Base-by-base conservation (phyloP, 1,140 invertebrate species). In the Steinernema feltiae region DNA sequence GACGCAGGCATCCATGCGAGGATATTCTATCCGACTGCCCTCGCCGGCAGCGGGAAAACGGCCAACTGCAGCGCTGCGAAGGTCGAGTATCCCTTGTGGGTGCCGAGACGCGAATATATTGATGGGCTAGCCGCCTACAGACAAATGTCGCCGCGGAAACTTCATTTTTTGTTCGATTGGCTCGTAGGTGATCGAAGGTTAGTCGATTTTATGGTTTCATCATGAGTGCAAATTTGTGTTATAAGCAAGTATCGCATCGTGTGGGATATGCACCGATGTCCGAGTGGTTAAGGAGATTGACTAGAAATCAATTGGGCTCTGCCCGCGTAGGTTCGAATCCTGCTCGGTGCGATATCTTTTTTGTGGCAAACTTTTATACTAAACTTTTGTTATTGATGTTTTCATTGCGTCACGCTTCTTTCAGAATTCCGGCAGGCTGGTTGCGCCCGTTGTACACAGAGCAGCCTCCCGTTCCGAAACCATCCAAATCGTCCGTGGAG, bases 61-160 rank as follows among this genome's bases (percentile, higher is more conserved):
- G 24, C 32, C 3, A 0, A n/a, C 21, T 24, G 30, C 1, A 1
- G 24, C 17, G n/a, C n/a, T n/a, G n/a, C 32, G 30, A 35, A 72
- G 15, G 70, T 85, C 48, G 86, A 87, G 82, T 91, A 89, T 89
- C 87, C 90, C 12, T 83, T 87, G 0, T 91, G 90, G 90, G 84
- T 90, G 46, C 89, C 89, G 32, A 85, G 90, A 80, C 86, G 88
- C 76, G 87, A 88, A 72, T 91, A 91, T 81, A 79, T 89, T 2
- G 78, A 87, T 76, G 90, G 90, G 0, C 89, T 90, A 79, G 87
- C 89, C 0, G 84, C 86, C 74, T 89, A 90, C 71, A 77, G 89
- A 31, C 85, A 87, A 77, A 86, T 88, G 70, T 89, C 87, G 78
- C 83, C 85, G 30, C 86, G 87, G 74, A 78, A 90, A 21, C 82